Evolutionary conservation across 2,888 invertebrate genomes (phyloP).

Genomic region (Eupithecia vulgata): DNA sequence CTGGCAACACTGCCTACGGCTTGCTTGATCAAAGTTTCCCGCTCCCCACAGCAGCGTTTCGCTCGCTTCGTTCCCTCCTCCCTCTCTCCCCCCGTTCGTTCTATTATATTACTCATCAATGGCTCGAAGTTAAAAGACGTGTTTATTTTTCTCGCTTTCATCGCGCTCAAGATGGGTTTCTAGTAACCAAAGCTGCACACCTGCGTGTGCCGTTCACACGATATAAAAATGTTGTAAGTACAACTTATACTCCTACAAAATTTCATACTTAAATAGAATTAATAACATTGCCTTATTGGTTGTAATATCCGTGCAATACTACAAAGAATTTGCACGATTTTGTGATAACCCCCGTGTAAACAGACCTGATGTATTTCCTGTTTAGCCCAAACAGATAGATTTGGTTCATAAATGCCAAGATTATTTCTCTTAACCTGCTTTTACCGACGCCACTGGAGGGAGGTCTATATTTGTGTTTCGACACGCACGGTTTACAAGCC

Average conservation of each 20-base stretch:
- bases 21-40: constrained; percentile 23
- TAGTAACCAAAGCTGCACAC: constrained; percentile 89
- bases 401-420: not conserved
- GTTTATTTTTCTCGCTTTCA: constrained; percentile 77
- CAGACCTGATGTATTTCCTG: not conserved
- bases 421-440: constrained; percentile 27
- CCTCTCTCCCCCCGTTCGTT: constrained; percentile 21
- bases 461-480: constrained; percentile 36
- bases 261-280: not conserved
- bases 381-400: not conserved
- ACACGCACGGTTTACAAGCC: constrained; percentile 10
- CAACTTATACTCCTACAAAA: constrained; percentile 12
- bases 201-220: constrained; percentile 87
- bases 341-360: constrained; percentile 4
- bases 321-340: constrained; percentile 18
- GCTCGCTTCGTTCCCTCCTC: constrained; percentile 21
- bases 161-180: constrained; percentile 89
- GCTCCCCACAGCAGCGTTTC: constrained; percentile 24
- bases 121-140: constrained; percentile 71
- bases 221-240: constrained; percentile 88
- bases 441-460: constrained; percentile 40
- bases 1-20: constrained; percentile 33
- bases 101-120: constrained; percentile 77
- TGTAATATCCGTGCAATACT: constrained; percentile 33
- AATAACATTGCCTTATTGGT: constrained; percentile 28